Evolutionary conservation across 2,888 invertebrate species (phyloP).

Genomic region (Epicampocera succincta): DNA sequence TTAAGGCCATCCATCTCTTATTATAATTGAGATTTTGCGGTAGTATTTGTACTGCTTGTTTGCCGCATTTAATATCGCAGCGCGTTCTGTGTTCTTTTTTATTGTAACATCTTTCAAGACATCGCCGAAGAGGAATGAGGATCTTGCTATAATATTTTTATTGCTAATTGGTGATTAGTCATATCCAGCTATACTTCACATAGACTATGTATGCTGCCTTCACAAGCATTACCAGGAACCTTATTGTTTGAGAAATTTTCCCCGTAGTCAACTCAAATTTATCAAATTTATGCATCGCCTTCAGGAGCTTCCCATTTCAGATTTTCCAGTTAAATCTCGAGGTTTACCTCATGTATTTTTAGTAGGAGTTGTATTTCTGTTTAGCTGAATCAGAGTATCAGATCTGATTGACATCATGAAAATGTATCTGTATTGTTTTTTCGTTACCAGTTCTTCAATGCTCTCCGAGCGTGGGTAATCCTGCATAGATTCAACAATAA

Average conservation of each 20-base stretch:
- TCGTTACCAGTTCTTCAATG: conserved; percentile 92
- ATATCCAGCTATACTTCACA: conserved; percentile 95
- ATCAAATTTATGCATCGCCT: conserved; percentile 92
- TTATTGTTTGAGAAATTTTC: conserved; percentile 96
- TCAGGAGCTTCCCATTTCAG: conserved; percentile 97
- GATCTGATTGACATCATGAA: conserved; percentile 95
- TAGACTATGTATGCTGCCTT: conserved; percentile 92
- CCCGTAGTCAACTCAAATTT: conserved; percentile 96
- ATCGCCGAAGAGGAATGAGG: too few species aligned
- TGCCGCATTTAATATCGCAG: conserved; percentile 98
- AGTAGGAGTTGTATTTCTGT: conserved; percentile 91
- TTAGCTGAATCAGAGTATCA: conserved; percentile 95
- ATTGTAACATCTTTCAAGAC: too few species aligned
- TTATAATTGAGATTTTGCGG: conserved; percentile 96
- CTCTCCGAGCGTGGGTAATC: conserved; percentile 89
- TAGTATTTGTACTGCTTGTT: conserved; percentile 95
- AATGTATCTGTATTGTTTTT: conserved; percentile 97
- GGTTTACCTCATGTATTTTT: conserved; percentile 99
- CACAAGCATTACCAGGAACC: conserved; percentile 89
- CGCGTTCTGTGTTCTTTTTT: conserved; percentile 96
- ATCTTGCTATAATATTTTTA: too few species aligned
- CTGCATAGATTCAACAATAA: conserved; percentile 89
- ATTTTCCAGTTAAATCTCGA: conserved; percentile 95
- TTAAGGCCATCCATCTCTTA: conserved; percentile 93
- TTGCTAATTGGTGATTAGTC: too few species aligned